phyloP scores from a whole-genome alignment of 2,113 vertebrate species.

The Corythoichthys intestinalis region DNA sequence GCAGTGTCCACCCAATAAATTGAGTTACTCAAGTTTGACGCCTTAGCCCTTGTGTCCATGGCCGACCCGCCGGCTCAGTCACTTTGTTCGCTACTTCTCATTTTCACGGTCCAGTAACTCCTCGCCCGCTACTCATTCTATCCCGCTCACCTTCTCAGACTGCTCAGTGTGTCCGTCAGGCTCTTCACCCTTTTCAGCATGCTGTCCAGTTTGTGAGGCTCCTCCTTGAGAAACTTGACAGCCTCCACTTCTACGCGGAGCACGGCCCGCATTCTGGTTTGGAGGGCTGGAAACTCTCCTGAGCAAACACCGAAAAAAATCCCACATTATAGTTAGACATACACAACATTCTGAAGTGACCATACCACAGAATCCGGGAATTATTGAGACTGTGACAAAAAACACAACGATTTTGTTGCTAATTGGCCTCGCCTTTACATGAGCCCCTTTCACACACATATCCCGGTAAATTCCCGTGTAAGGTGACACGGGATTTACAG shows the following conservation, averaged over 20 bases:
- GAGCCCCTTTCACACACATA: too few relatives aligned
- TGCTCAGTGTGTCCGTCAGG: conserved; percentile 84
- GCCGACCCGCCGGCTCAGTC: conserved; percentile 18
- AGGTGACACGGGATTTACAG: too few relatives aligned
- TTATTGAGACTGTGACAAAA: neutral
- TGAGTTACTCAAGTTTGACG: conserved; percentile 45
- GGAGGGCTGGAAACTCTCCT: conserved; percentile 90
- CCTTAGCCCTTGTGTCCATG: conserved; percentile 22
- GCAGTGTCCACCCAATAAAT: conserved; percentile 46
- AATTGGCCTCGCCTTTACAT: too few relatives aligned
- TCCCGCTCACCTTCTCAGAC: conserved; percentile 79
- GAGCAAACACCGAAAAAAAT: conserved; percentile 13
- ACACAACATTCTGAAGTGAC: too few relatives aligned
- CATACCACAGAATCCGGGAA: too few relatives aligned
- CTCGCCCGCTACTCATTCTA: conserved; percentile 7
- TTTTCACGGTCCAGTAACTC: conserved; percentile 13
- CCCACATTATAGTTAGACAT: neutral
- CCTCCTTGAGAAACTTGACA: conserved; percentile 93
- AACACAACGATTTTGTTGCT: too few relatives aligned
- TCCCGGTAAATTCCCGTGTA: too few relatives aligned
- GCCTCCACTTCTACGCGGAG: conserved; percentile 93
- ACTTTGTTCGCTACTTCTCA: conserved; percentile 12
- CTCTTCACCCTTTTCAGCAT: conserved; percentile 88
- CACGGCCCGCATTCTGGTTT: conserved; percentile 88
- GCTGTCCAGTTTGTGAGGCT: conserved; percentile 93